Conservation (phyloP, 2,113 vertebrate species). For the Myotis yumanensis region DNA sequence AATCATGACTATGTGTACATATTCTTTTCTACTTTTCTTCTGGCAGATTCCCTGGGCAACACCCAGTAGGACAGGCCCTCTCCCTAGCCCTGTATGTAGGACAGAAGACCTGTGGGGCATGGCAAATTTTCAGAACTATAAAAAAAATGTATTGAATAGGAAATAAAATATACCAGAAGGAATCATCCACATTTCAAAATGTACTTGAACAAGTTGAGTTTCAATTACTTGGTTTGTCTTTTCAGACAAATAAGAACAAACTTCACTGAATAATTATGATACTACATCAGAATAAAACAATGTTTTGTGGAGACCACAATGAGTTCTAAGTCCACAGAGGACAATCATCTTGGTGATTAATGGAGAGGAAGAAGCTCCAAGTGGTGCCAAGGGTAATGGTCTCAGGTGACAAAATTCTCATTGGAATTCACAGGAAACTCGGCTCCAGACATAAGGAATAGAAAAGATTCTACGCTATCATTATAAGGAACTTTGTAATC, state of each 20-base stretch:
- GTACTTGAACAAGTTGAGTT: neutral
- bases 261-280: neutral
- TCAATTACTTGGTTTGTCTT: neutral
- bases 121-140: neutral
- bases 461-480: neutral
- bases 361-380: neutral
- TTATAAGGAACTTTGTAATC: neutral
- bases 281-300: neutral
- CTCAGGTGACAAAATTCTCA: conserved; percentile 7
- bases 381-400: neutral
- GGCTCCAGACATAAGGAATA: neutral
- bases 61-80: neutral
- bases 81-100: neutral
- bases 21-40: neutral
- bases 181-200: neutral
- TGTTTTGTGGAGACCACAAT: neutral
- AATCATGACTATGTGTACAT: neutral
- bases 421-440: neutral
- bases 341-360: neutral
- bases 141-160: neutral
- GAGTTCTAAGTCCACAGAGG: neutral
- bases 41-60: neutral
- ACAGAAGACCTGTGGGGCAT: neutral
- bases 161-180: neutral
- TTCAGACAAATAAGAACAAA: neutral